Evolutionary conservation across 2,888 invertebrate genomes (phyloP), one percentile per base, ranked within the genome.

Genomic region (Macrophya annulata): DNA sequence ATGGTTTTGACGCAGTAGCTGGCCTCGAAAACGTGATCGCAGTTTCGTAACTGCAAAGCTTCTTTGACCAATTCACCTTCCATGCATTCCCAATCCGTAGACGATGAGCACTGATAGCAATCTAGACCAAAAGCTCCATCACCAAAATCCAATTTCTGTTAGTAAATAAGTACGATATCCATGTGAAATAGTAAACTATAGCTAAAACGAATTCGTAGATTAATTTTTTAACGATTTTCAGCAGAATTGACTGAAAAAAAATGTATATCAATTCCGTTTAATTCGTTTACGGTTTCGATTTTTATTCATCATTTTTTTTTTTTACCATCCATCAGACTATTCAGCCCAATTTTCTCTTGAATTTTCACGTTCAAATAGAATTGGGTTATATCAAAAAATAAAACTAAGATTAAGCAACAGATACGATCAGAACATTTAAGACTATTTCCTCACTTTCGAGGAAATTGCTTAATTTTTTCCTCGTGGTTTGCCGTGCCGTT

Each of bases 51-150:
- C 89, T 94, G 92, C 88, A 96, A 91, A 79, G 94, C 93, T 68
- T 94, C 95, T 90, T 96, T 94, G 74, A 95, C 95, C 93, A 97
- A 96, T 88, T 96, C 95, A 93, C 96, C 96, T 92, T 96, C 96
- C 92, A 96, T 94, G 88, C 95, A 94, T 88, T 91, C 90, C 91
- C 92, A 91, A 48, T 95, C 94, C 85, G 96, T 93, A 12, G 96
- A 95, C 10, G 97, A 96, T 90, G 96, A 95, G 94, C 98, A 98
- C 91, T 97, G 97, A 94, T 96, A 98, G 94, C 98, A 98, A 76
- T 95, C 94, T 92, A 96, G 94, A 85, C 90, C 87, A 87, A 90
- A 86, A 85, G 87, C 93, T 93, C 88, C 83, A 86, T 85, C 65
- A 51, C 37, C 51, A 17, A 71, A 71, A 85, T 37, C 71, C 55